Conservation (phyloP, 2,113 vertebrate species). For the Camelus dromedarius region DNA sequence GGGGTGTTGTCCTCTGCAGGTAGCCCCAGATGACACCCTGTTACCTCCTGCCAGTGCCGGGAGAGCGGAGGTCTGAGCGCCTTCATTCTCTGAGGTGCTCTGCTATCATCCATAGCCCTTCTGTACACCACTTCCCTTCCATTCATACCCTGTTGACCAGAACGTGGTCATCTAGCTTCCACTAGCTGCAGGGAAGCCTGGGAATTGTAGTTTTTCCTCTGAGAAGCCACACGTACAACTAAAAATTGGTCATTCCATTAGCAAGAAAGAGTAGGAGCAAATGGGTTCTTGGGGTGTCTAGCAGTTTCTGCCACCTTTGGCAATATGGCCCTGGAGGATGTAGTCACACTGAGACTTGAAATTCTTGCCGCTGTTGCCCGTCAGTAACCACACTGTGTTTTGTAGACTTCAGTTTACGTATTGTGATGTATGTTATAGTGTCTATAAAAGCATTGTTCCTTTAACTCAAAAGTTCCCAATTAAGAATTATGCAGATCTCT, state of each 20-base stretch:
- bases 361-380: neutral
- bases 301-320: neutral
- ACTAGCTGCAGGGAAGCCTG: neutral
- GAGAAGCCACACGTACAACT: neutral
- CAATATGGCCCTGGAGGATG: accelerated
- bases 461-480: neutral
- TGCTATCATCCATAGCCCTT: neutral
- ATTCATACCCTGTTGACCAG: neutral
- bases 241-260: neutral
- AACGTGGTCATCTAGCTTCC: accelerated
- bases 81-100: accelerated
- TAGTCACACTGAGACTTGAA: accelerated
- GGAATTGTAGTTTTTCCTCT: neutral
- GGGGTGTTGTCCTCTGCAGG: accelerated
- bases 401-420: neutral
- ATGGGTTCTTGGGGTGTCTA: neutral
- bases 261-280: neutral
- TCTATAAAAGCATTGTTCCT: neutral
- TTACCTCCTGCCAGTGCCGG: neutral
- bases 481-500: neutral
- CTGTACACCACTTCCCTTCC: neutral
- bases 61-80: accelerated
- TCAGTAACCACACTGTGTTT: accelerated
- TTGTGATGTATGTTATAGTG: no score
- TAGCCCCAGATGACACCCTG: accelerated